Evolutionary conservation across 2,113 vertebrate species (phyloP).

Genomic region (Bolborhynchus lineola): DNA sequence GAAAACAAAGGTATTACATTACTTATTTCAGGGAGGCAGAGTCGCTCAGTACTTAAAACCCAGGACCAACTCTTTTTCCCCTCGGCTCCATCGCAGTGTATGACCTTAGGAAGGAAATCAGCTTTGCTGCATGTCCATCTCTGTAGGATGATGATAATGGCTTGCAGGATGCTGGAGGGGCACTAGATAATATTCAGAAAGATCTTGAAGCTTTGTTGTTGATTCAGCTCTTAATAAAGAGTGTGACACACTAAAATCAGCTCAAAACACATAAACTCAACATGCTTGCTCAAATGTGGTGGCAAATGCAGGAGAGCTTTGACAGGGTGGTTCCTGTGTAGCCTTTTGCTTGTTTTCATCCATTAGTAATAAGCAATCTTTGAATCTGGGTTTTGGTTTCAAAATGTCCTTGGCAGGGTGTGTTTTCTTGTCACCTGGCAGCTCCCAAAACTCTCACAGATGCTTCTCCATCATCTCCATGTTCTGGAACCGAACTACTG

Average conservation of each 20-base stretch:
- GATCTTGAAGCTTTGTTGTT: background rate
- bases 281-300: background rate
- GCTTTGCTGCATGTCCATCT: background rate
- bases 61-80: background rate
- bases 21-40: background rate
- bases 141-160: background rate
- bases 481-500: background rate
- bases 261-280: background rate
- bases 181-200: background rate
- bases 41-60: background rate
- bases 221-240: background rate
- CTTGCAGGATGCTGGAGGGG: background rate
- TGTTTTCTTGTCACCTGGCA: background rate
- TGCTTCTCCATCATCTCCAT: background rate
- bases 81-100: background rate
- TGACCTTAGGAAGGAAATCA: background rate
- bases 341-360: background rate
- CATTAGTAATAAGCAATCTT: background rate
- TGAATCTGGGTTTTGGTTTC: background rate
- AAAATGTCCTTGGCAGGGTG: background rate
- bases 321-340: background rate
- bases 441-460: background rate
- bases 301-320: background rate
- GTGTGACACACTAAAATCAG: background rate
- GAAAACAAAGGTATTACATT: background rate